Evolutionary conservation across 2,113 vertebrate genomes (phyloP).

Genomic region (Peucedramus taeniatus): DNA sequence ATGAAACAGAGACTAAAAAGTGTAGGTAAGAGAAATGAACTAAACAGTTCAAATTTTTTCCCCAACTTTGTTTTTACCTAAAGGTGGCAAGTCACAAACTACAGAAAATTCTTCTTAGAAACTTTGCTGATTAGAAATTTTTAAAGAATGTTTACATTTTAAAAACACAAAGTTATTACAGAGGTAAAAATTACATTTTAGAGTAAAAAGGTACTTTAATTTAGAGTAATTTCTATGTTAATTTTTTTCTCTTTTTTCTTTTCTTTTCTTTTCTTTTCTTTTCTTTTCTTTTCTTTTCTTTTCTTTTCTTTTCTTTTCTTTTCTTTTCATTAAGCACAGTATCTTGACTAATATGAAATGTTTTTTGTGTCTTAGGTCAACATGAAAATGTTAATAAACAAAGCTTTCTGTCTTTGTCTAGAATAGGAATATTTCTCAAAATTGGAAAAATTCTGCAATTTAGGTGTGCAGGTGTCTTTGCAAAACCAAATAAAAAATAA

Average conservation of each 20-base stretch:
- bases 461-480: background rate
- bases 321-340: background rate
- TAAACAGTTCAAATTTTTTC: background rate
- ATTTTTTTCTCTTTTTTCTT: fast-evolving
- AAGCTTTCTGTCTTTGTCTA: background rate
- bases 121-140: background rate
- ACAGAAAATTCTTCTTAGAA: background rate
- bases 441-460: background rate
- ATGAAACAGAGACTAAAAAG: background rate
- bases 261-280: no score
- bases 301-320: no score
- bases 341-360: background rate
- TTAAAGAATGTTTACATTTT: background rate
- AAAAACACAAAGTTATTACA: background rate
- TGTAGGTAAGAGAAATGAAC: background rate
- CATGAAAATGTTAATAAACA: background rate
- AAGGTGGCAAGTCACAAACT: background rate
- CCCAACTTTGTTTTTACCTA: background rate
- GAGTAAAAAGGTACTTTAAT: background rate
- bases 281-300: no score
- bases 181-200: background rate
- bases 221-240: background rate
- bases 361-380: background rate
- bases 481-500: background rate
- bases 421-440: background rate